A percentile compares a stretch with the other conserved stretches of the same genome.
Conservation (phyloP, 1,140 invertebrate genomes). For the Panulirus ornatus region DNA sequence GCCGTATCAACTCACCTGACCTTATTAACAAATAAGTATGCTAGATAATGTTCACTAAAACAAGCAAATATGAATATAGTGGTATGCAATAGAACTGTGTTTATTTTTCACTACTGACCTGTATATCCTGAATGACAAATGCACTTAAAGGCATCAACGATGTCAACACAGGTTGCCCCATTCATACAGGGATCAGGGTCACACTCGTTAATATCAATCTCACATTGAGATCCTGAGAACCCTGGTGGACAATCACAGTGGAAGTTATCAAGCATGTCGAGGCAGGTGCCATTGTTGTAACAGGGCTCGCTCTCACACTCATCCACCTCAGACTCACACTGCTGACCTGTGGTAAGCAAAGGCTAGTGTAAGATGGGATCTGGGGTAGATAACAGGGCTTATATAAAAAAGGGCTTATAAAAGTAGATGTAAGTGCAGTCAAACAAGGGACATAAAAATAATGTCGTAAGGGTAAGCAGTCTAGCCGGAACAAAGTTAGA, state of each 20-base stretch:
- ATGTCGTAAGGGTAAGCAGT: too few species aligned
- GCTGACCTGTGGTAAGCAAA: constrained; percentile 56
- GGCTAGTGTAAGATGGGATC: too few species aligned
- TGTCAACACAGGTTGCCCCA: constrained; percentile 81
- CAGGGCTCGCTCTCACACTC: constrained; percentile 81
- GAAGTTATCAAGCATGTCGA: constrained; percentile 78
- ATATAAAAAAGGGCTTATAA: too few species aligned
- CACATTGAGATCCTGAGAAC: constrained; percentile 80
- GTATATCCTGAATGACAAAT: constrained; percentile 92
- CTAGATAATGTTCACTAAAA: too few species aligned
- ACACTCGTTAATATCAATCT: constrained; percentile 80
- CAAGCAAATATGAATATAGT: too few species aligned
- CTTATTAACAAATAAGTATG: too few species aligned
- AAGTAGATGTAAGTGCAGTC: too few species aligned
- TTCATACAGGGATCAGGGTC: constrained; percentile 77
- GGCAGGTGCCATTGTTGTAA: constrained; percentile 81
- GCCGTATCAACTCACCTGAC: too few species aligned
- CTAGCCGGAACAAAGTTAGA: too few species aligned
- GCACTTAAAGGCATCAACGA: constrained; percentile 93
- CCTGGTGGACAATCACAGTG: constrained; percentile 78
- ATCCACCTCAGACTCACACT: constrained; percentile 82
- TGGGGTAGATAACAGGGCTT: too few species aligned
- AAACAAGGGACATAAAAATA: too few species aligned
- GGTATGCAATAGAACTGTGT: too few species aligned
- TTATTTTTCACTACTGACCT: constrained; percentile 78